Evolutionary conservation across 1,140 invertebrate genomes (phyloP).

Genomic region (Ips typographus): DNA sequence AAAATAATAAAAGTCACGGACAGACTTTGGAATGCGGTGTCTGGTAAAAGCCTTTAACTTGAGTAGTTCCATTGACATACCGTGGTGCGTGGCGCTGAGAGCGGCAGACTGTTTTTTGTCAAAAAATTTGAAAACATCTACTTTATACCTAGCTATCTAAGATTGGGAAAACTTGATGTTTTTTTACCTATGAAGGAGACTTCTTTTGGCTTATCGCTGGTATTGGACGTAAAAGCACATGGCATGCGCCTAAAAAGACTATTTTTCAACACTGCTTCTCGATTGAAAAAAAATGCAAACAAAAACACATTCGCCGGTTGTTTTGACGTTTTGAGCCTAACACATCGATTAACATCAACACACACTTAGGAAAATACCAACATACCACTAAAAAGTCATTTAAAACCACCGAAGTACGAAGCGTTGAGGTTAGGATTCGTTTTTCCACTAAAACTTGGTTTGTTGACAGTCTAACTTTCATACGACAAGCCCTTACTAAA

Average conservation of each 20-base stretch:
- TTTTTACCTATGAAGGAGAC: constrained; percentile 36
- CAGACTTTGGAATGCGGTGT: constrained; percentile 31
- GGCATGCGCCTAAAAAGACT: constrained; percentile 34
- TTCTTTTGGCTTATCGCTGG: constrained; percentile 31
- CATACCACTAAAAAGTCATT: constrained; percentile 34
- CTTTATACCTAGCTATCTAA: constrained; percentile 24
- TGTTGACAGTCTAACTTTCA: constrained; percentile 14
- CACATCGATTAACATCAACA: constrained; percentile 37
- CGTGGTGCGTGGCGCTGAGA: constrained; percentile 25
- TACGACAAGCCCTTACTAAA: background rate
- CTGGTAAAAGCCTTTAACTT: constrained; percentile 28
- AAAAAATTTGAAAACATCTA: constrained; percentile 26
- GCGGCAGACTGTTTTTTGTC: constrained; percentile 25
- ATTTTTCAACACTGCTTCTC: constrained; percentile 33
- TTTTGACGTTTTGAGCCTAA: constrained; percentile 33
- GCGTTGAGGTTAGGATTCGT: constrained; percentile 35
- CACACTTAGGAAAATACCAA: constrained; percentile 34
- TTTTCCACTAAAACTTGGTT: constrained; percentile 23
- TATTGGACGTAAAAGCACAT: constrained; percentile 33
- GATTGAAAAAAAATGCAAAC: constrained; percentile 33
- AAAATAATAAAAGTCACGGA: constrained; percentile 33
- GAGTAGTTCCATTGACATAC: constrained; percentile 29
- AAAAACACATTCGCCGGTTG: constrained; percentile 35
- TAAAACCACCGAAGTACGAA: constrained; percentile 25
- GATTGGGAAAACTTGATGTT: constrained; percentile 16